Evolutionary conservation across 2,797 vertebrate species (phyloP), one percentile per base, ranked within the genome.

Genomic region (Falco peregrinus): DNA sequence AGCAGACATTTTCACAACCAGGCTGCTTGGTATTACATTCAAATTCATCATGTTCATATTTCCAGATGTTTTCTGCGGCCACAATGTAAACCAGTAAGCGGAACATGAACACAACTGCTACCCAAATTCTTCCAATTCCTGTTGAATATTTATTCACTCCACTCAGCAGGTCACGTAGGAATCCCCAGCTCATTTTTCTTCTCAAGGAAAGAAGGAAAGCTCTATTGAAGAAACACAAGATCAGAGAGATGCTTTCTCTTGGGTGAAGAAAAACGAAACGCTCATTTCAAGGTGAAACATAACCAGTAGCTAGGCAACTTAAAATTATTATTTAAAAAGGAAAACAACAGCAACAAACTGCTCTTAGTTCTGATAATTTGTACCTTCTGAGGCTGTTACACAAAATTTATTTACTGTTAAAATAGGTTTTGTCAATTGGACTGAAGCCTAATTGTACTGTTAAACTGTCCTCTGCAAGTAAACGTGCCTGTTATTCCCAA

Each of bases 111-210:
- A 99, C 96, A 48, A 99, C 97, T 5, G 98, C 98, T 71, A 99
- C 98, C 99, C 99, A 99, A 16, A 99, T 97, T 61, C 98, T 98
- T 19, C 99, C 99, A 9, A 99, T 97, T 48, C 97, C 98, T 0
- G 98, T 99, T 31, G 99, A 99, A 91, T 99, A 98, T 92, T 98
- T 98, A 96, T 99, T 99, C 47, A 98, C 98, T 50, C 99, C 99
- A 26, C 98, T 99, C 77, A 99, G 97, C 63, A 99, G 91, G 64
- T 97, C 99, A 96, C 98, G 95, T 84, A 99, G 94, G 82, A 99
- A 98, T 5, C 67, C 96, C 99, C 99, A 99, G 95, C 98, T 99
- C 99, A 99, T 99, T 93, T 98, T 91, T 85, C 77, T 74, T n/a
- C 45, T 95, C 89, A 51, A 60, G 91, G 86, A 81, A 93, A 75